Base-by-base conservation (phyloP, 2,888 invertebrate species). In the Poecilobothrus nobilitatus region DNA sequence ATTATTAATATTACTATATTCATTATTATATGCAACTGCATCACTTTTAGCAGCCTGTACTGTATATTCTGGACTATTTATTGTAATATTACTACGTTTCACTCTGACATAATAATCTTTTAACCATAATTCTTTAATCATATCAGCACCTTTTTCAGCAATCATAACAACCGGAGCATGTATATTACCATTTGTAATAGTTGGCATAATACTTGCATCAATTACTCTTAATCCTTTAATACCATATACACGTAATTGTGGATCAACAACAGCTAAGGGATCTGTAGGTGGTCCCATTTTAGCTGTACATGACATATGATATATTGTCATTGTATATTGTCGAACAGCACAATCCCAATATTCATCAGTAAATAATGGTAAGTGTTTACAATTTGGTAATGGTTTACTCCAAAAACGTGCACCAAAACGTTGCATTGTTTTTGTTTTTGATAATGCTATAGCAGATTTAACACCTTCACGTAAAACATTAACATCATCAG, bases 131-230 rank as follows among this genome's bases (percentile, higher is more conserved):
- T 86, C 84, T 77, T 92, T 92, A 53, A 94, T 87, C 81, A 94
- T 78, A 79, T 94, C 93, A 1, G 94, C 87, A 0, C 89, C 93
- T 76, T 93, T 94, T 77, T 94, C 94, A 0, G 85, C 94, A 27
- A 94, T 91, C 94, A 94, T 94, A 41, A 93, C 89, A 0, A 89
- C 89, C 0, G 94, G 93, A 0, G 94, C 94, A 75, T 94, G 93
- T 22, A 91, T 92, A 76, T 94, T 94, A 0, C 94, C 94, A 77
- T 90, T 93, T 0, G 92, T 91, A 61, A 94, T 90, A 1, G 89
- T 84, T 0, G 94, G 94, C 93, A 94, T 94, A 71, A 94, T 90
- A 72, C 92, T 92, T 0, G 93, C 93, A 76, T 94, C 94, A 70
- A 94, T 90, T 0, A 94, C 92, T 67, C 95, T 83, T 33, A 95